Conservation (phyloP, 2,113 vertebrate genomes). For the Cephalopterus ornatus region DNA sequence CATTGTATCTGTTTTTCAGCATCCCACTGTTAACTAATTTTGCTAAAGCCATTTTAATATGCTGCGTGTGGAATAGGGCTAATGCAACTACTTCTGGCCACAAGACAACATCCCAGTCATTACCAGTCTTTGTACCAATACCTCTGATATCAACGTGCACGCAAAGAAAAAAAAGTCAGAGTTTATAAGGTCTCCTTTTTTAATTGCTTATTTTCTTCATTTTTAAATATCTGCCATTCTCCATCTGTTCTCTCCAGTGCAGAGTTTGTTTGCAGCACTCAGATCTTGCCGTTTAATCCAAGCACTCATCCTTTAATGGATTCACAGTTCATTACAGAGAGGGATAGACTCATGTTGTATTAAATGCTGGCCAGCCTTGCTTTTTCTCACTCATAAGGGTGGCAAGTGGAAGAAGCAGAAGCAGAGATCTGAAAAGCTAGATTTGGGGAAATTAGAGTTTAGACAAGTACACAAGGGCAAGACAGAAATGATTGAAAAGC, state of each 20-base stretch:
- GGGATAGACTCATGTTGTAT: not conserved
- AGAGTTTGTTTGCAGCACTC: conserved; percentile 24
- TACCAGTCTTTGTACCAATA: conserved; percentile 25
- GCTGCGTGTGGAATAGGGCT: conserved; percentile 35
- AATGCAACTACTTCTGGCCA: conserved; percentile 38
- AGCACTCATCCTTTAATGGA: conserved; percentile 41
- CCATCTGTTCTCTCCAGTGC: conserved; percentile 57
- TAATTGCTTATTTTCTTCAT: conserved; percentile 52
- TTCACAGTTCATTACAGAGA: conserved; percentile 41
- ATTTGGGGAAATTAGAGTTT: conserved; percentile 40
- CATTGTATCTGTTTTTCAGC: not conserved
- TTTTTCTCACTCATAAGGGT: conserved; percentile 21
- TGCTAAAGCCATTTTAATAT: conserved; percentile 23
- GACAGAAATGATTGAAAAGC: not conserved
- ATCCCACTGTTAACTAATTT: conserved; percentile 20
- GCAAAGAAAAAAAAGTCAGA: not conserved
- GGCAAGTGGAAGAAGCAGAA: conserved; percentile 11
- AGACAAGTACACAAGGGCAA: conserved; percentile 17
- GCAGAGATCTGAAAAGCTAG: conserved; percentile 28
- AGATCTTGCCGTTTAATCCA: conserved; percentile 45
- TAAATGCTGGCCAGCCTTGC: conserved; percentile 25
- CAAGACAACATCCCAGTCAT: conserved; percentile 33
- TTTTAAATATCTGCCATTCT: conserved; percentile 55
- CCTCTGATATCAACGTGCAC: conserved; percentile 18
- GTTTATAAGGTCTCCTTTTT: conserved; percentile 39